Evolutionary conservation across 2,888 invertebrate genomes (phyloP), one percentile per base, ranked within the genome.

Genomic region (Cepaea hortensis): DNA sequence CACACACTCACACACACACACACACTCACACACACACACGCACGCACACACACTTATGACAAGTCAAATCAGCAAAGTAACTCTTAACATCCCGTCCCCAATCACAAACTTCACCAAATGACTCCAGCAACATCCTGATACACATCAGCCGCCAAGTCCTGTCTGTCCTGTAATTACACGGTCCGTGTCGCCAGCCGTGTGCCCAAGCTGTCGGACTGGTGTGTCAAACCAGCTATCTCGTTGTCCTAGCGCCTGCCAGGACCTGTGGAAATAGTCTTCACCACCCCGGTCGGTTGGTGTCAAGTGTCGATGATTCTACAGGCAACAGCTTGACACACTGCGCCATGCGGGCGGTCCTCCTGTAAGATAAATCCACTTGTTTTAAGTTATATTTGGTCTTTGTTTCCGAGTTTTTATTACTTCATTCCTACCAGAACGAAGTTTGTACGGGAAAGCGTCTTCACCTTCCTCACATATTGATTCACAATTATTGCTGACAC

Each of bases 161-260:
- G 55, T 23, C 55, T 35, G 77, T 20, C 55, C 77, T 77, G 55
- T 77, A 77, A 77, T 77, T 77, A 77, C 61, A n/a, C 5, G 20
- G 50, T 77, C n/a, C 55, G 61, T 77, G 50, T 61, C 3, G 55
- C 9, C 15, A 55, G n/a, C n/a, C 20, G 77, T 61, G n/a, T 55
- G 13, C 23, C 7, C 77, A 77, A 77, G 55, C 76, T 76, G 77
- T 77, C 11, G 55, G n/a, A n/a, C n/a, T 20, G 23, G 18, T 77
- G 2, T 50, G n/a, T 11, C 3, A 20, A 55, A 50, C 7, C 55
- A 50, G 76, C 20, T 23, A 20, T 55, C 77, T 77, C 20, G 55
- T 77, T 77, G 77, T 77, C 77, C 77, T 77, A 77, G 55, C 77
- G 55, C 77, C 77, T 77, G 23, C 77, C 9, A 5, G n/a, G 9